Evolutionary conservation across 1,140 invertebrate genomes (phyloP), one percentile per base, ranked within the genome.

Genomic region (Nasonia longicornis): DNA sequence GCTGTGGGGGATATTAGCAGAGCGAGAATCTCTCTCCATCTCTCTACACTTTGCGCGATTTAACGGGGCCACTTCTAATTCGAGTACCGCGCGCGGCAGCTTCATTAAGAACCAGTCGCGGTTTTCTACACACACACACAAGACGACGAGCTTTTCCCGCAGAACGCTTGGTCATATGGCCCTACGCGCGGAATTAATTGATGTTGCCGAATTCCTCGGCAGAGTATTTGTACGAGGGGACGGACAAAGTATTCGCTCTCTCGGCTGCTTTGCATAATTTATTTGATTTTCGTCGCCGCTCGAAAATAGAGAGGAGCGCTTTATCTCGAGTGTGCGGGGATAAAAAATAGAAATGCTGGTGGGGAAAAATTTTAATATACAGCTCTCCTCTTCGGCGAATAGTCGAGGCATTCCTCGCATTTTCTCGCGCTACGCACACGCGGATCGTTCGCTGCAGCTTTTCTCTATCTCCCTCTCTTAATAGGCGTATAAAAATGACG

Each of bases 21-120:
- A 71, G 70, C 31, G 31, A 35, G 22, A 81, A 58, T 64, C 81
- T 63, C 52, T 58, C 20, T 58, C 52, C 6, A 3, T 58, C 52
- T 58, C 52, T 58, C 20, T 58, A n/a, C 52, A n/a, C 14, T n/a
- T 20, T n/a, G 52, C 29, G 63, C 29, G 63, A 38, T 69, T 77
- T 78, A 82, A 82, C 81, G 45, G 71, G 70, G 76, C 76, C 81
- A 79, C 64, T 82, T 82, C 81, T 82, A 82, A 82, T 82, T 82
- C 70, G 58, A 78, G 76, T 72, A 35, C 52, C 26, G 14, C 22
- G 52, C 20, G 52, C 20, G 7, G 52, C 52, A 58, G 52, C 52
- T 58, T 58, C 52, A 58, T 58, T 58, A 58, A 58, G 52, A 58
- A 58, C 20, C 52, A 7, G 35, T 20, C 29, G 73, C 38, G 38